These are phyloP conservation scores for Melanotaenia boesemani DNA, from an alignment of 2,797 vertebrate species.

Conservation along the genomic window DNA sequence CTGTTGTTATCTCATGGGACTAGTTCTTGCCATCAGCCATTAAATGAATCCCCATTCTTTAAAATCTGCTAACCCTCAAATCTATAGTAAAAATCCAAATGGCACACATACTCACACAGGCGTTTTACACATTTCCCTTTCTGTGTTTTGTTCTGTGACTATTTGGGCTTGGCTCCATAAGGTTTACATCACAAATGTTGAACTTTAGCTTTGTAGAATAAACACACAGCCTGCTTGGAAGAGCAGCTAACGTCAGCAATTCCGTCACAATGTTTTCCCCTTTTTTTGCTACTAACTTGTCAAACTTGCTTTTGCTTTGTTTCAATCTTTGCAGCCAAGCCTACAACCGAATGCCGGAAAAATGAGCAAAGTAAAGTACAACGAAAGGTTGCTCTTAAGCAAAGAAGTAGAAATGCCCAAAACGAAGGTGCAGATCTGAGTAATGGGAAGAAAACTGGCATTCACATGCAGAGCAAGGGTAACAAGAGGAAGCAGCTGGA, in stretches of 20 bases:
- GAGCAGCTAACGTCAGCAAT: constrained; percentile 77
- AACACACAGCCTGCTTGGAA: constrained; percentile 74
- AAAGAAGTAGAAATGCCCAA: constrained; percentile 83
- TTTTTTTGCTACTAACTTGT: constrained; percentile 40
- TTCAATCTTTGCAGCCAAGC: constrained; percentile 65
- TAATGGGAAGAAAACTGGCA: constrained; percentile 70
- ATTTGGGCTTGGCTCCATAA: constrained; percentile 68
- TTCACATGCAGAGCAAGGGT: constrained; percentile 78
- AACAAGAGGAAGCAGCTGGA: constrained; percentile 89
- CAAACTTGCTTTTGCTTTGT: constrained; percentile 64
- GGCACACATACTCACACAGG: constrained; percentile 31
- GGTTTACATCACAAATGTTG: constrained; percentile 81
- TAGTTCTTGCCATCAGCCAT: constrained; percentile 79
- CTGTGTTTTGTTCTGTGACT: constrained; percentile 73
- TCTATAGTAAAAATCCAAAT: constrained; percentile 73
- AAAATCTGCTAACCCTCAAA: constrained; percentile 76
- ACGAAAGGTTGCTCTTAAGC: constrained; percentile 74
- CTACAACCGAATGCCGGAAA: constrained; percentile 43
- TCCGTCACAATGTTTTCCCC: constrained; percentile 68
- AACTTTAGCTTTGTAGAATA: constrained; percentile 75
- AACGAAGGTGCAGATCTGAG: constrained; percentile 63
- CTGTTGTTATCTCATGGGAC: constrained; percentile 61
- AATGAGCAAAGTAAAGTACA: constrained; percentile 29
- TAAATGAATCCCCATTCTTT: constrained; percentile 80
- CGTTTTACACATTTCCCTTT: constrained; percentile 56